Conservation (phyloP, 92 coral and sea anemone genomes). For the Muricea muricata region DNA sequence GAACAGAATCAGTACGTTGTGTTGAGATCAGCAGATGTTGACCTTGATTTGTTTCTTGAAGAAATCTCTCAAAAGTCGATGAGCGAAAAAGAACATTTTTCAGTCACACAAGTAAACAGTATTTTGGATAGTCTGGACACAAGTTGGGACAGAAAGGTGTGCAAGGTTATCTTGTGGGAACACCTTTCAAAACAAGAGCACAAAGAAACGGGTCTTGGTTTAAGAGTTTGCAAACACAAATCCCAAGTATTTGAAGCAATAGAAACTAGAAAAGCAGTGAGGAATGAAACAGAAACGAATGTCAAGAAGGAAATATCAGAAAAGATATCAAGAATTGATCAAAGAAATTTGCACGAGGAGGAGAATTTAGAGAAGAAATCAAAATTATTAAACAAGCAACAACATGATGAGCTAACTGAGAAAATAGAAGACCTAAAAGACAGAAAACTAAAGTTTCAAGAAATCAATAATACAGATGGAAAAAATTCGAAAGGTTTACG, state of each 20-base stretch:
- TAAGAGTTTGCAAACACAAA: slow-evolving; percentile 33
- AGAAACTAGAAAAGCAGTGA: slow-evolving; percentile 40
- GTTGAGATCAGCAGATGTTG: slow-evolving; percentile 37
- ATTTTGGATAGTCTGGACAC: slow-evolving; percentile 53
- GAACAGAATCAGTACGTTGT: slow-evolving; percentile 29
- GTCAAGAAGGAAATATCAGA: slow-evolving; percentile 13
- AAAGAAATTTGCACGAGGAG: neutral
- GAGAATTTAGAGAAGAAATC: slow-evolving; percentile 20
- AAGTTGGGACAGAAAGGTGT: slow-evolving; percentile 49
- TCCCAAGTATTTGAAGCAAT: slow-evolving; percentile 31
- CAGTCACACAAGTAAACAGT: slow-evolving; percentile 41
- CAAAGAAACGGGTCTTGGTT: slow-evolving; percentile 42
- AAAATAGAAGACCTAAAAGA: slow-evolving; percentile 8
- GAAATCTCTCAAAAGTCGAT: slow-evolving; percentile 23
- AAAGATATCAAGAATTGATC: neutral
- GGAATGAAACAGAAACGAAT: slow-evolving; percentile 18
- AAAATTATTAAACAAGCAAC: slow-evolving; percentile 17
- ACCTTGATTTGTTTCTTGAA: slow-evolving; percentile 42
- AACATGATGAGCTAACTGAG: slow-evolving; percentile 37
- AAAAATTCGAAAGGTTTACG: slow-evolving; percentile 17
- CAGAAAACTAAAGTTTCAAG: neutral
- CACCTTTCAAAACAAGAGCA: slow-evolving; percentile 43
- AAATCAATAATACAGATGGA: neutral
- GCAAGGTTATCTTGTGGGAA: slow-evolving; percentile 42
- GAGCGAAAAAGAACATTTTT: slow-evolving; percentile 26